Conservation (phyloP, 2,797 vertebrate species). For the Pseudomugil tenellus region DNA sequence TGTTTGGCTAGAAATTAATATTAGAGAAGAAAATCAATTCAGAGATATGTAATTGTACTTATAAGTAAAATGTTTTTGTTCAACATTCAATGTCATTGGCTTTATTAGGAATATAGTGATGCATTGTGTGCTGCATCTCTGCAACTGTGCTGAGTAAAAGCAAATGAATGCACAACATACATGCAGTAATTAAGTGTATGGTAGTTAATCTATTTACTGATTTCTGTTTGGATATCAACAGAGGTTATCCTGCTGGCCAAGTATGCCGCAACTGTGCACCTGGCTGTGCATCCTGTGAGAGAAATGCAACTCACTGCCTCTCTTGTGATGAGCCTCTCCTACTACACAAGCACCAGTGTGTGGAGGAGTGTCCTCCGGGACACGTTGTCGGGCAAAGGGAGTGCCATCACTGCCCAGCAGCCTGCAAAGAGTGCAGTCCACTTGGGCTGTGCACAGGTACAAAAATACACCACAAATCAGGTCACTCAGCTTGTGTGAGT, state of each 20-base stretch:
- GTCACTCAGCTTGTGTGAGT: neutral
- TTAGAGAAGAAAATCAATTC: neutral
- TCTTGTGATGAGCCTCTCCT: conserved; percentile 84
- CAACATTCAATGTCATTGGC: neutral
- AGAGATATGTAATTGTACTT: neutral
- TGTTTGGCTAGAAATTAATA: conserved; percentile 1
- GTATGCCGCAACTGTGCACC: conserved; percentile 80
- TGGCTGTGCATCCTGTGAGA: conserved; percentile 84
- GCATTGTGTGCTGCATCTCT: neutral
- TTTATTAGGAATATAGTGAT: neutral
- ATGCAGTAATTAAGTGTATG: neutral
- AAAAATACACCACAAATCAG: conserved; percentile 6
- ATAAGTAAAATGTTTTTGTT: neutral
- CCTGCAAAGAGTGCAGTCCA: conserved; percentile 85
- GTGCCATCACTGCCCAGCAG: conserved; percentile 85
- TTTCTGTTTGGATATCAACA: conserved; percentile 37
- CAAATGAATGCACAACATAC: neutral
- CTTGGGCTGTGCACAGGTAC: conserved; percentile 87
- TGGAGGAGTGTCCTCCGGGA: conserved; percentile 81
- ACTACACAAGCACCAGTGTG: conserved; percentile 83
- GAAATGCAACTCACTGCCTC: conserved; percentile 84
- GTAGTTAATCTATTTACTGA: neutral
- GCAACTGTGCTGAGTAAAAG: neutral
- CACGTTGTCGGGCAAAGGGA: conserved; percentile 75
- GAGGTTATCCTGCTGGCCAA: conserved; percentile 75